Evolutionary conservation across 2,888 invertebrate genomes (phyloP).

Genomic region (Pediacus dermestoides): DNA sequence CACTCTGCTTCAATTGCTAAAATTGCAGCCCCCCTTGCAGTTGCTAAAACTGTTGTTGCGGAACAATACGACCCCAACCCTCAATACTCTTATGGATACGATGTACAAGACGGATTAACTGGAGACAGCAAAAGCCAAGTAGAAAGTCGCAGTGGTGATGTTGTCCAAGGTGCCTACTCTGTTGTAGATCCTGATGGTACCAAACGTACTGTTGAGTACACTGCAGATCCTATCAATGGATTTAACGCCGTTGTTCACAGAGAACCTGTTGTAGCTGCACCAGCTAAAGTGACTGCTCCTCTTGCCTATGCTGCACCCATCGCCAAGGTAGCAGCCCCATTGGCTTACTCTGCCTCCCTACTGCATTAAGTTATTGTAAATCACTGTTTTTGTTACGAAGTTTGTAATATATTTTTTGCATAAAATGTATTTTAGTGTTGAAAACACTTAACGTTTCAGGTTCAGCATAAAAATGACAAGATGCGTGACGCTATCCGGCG

Average conservation of each 20-base stretch:
- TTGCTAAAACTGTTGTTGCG: conserved; percentile 30
- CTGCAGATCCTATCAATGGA: conserved; percentile 54
- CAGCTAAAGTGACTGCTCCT: conserved; percentile 43
- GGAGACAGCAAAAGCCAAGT: conserved; percentile 59
- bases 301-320: conserved; percentile 38
- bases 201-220: conserved; percentile 62
- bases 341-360: conserved; percentile 13
- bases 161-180: conserved; percentile 57
- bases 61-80: conserved; percentile 47
- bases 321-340: conserved; percentile 11
- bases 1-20: conserved; percentile 15
- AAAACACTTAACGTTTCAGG: too few species aligned
- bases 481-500: too few species aligned
- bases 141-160: conserved; percentile 63
- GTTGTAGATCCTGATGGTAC: conserved; percentile 59
- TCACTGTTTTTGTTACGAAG: too few species aligned
- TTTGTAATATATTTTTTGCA: too few species aligned
- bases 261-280: conserved; percentile 43
- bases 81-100: conserved; percentile 58
- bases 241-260: conserved; percentile 58
- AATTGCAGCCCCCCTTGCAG: conserved; percentile 39
- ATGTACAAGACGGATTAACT: conserved; percentile 56
- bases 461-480: too few species aligned
- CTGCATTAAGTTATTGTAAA: too few species aligned
- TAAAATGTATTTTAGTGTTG: too few species aligned